These are phyloP conservation scores for Drosophila quinaria DNA, from an alignment of 2,888 invertebrate genomes.

Conservation along the genomic window DNA sequence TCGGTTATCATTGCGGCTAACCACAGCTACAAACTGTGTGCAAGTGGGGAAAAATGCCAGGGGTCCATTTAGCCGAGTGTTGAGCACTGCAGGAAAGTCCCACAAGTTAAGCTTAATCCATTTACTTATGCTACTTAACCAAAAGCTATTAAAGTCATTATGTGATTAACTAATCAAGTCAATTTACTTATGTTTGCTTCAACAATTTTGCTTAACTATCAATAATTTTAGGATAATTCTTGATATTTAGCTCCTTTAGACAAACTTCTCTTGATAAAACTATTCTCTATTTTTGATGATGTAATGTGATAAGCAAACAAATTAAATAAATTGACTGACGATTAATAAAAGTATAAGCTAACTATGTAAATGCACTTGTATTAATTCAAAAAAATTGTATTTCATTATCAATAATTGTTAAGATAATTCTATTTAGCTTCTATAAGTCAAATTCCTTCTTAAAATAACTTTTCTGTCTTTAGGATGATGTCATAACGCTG, in stretches of 20 bases:
- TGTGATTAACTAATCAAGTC: not conserved
- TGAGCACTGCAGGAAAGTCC: conserved; percentile 7
- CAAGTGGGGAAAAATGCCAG: conserved; percentile 3
- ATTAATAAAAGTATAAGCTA: not conserved
- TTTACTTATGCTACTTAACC: conserved; percentile 2
- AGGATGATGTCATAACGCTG: too few species aligned
- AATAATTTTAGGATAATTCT: not conserved
- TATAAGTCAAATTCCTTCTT: not conserved
- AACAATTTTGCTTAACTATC: not conserved
- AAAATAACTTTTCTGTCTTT: not conserved
- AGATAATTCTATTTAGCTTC: too few species aligned
- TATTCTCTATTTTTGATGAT: not conserved
- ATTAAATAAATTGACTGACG: not conserved
- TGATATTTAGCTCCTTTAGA: not conserved
- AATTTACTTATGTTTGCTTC: not conserved
- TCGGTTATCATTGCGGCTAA: conserved; percentile 35
- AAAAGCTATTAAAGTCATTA: not conserved
- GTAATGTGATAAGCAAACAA: not conserved
- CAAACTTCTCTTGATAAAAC: not conserved
- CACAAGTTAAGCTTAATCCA: conserved; percentile 1
- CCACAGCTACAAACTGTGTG: conserved; percentile 35
- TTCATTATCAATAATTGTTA: not conserved
- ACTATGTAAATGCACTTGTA: not conserved
- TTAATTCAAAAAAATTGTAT: not conserved
- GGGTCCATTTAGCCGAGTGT: conserved; percentile 26